phyloP scores from a whole-genome alignment of 1,140 invertebrate species.

The Drosophila neocordata region DNA sequence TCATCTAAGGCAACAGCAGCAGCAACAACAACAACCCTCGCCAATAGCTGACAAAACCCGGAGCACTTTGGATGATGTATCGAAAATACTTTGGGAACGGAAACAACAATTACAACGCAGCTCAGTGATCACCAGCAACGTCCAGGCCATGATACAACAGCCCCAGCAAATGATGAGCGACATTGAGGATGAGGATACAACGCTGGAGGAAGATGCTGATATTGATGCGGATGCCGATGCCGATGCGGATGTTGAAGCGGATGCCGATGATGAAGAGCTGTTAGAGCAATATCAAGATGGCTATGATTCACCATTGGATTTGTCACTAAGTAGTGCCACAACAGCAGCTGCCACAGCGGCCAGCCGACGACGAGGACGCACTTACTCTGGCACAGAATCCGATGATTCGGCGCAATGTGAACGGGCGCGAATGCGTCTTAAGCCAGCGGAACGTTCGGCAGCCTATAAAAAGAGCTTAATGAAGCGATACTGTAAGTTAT shows the following conservation, averaged over 20 bases:
- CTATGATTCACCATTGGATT: conserved; percentile 85
- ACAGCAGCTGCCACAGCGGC: conserved; percentile 29
- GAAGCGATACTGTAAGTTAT: conserved; percentile 94
- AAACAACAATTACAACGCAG: conserved; percentile 72
- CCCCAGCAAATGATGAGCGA: conserved; percentile 61
- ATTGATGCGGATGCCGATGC: conserved; percentile 44
- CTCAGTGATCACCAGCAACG: conserved; percentile 66
- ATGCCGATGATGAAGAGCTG: conserved; percentile 61
- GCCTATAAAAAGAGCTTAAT: conserved; percentile 95
- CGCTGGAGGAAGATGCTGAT: conserved; percentile 50
- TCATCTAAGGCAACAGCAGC: conserved; percentile 70
- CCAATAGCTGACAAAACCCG: conserved; percentile 64
- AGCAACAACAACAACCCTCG: conserved; percentile 30
- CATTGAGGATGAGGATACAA: conserved; percentile 67
- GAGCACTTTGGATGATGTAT: conserved; percentile 69
- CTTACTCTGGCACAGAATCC: conserved; percentile 89
- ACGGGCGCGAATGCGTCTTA: conserved; percentile 68
- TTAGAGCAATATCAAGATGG: conserved; percentile 73
- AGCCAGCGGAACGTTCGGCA: conserved; percentile 85
- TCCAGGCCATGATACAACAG: conserved; percentile 20
- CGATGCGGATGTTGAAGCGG: conserved; percentile 60
- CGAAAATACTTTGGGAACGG: conserved; percentile 69
- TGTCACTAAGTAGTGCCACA: conserved; percentile 83
- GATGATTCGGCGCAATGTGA: conserved; percentile 86
- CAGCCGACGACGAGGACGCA: conserved; percentile 77